Conservation (phyloP, 2,797 vertebrate species). For the Ctenopoma multispine region DNA sequence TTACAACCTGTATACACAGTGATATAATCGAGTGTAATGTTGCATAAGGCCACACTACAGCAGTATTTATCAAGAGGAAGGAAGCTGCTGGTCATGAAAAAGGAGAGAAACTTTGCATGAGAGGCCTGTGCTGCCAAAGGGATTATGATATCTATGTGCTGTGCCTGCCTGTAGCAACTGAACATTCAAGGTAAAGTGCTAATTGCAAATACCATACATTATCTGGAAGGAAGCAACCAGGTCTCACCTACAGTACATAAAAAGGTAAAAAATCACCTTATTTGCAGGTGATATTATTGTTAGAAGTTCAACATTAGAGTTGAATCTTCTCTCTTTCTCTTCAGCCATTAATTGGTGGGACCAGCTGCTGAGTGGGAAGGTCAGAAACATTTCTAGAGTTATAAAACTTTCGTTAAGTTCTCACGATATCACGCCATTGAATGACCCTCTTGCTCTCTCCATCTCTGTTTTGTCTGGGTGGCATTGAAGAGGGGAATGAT, state of each 20-base stretch:
- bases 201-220: slow-evolving; percentile 16
- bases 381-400: slow-evolving; percentile 92
- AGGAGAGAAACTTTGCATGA: slow-evolving; percentile 57
- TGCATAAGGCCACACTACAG: slow-evolving; percentile 57
- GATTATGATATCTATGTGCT: slow-evolving; percentile 46
- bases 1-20: slow-evolving; percentile 44
- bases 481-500: slow-evolving; percentile 77
- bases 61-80: slow-evolving; percentile 53
- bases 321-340: slow-evolving; percentile 5
- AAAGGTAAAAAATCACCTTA: not conserved
- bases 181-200: slow-evolving; percentile 35
- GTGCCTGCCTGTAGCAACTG: slow-evolving; percentile 22
- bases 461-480: slow-evolving; percentile 72
- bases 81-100: slow-evolving; percentile 56
- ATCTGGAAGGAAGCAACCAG: slow-evolving; percentile 29
- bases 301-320: too few species aligned
- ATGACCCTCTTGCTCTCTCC: slow-evolving; percentile 81
- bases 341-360: slow-evolving; percentile 82
- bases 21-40: slow-evolving; percentile 59
- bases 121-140: slow-evolving; percentile 47
- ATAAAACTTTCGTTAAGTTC: slow-evolving; percentile 93
- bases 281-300: not conserved
- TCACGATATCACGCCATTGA: slow-evolving; percentile 88
- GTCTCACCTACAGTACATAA: slow-evolving; percentile 2
- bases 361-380: slow-evolving; percentile 86